phyloP scores from a whole-genome alignment of 2,797 vertebrate genomes.

The Emys orbicularis region DNA sequence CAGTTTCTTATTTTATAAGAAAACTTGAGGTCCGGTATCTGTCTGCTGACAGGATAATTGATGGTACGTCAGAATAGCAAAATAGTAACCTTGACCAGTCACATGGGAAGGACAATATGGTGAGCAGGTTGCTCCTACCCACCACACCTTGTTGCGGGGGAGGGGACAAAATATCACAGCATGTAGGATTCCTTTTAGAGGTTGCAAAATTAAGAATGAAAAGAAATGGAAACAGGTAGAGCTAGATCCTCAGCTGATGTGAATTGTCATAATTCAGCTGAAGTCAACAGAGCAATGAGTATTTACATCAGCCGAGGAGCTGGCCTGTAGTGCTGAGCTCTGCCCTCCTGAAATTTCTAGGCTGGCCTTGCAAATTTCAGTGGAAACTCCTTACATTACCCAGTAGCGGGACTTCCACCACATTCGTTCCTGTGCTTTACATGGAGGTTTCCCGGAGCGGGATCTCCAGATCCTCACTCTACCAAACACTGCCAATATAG shows the following conservation, averaged over 20 bases:
- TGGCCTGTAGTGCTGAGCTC: not conserved
- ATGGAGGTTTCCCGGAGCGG: not conserved
- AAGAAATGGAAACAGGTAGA: not conserved
- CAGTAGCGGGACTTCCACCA: not conserved
- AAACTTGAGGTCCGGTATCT: constrained; percentile 88
- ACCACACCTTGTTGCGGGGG: not conserved
- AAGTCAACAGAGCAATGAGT: not conserved
- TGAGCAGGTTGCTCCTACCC: constrained; percentile 13
- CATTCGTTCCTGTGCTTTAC: not conserved
- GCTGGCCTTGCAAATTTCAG: not conserved
- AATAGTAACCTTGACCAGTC: constrained; percentile 92
- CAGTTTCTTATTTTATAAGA: constrained; percentile 89
- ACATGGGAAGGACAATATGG: constrained; percentile 17
- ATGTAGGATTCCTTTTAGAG: not conserved
- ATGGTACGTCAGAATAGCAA: constrained; percentile 86
- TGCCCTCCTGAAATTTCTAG: not conserved
- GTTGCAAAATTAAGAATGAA: not conserved
- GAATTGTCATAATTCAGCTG: not conserved
- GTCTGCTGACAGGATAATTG: constrained; percentile 92
- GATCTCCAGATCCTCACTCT: not conserved
- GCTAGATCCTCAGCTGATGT: accelerated
- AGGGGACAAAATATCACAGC: not conserved
- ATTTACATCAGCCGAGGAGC: not conserved
- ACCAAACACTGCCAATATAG: not conserved
- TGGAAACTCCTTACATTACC: not conserved